Base-by-base conservation (phyloP, 2,113 vertebrate species). In the Todiramphus chloris region DNA sequence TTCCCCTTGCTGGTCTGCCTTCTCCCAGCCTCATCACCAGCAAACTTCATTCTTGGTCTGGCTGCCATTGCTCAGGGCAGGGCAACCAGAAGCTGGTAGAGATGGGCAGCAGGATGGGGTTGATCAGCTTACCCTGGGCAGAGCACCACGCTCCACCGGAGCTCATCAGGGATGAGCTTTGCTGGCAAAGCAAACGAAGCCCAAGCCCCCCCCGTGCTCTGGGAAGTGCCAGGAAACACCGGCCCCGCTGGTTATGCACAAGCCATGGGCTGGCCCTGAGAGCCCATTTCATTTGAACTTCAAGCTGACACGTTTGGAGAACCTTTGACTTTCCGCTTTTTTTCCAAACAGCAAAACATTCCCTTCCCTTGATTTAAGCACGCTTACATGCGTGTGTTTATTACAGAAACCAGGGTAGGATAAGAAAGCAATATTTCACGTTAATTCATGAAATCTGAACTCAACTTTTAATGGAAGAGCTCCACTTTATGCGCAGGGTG, bases 361-460 rank as follows among this genome's bases (percentile, higher is more conserved):
- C 84, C 78, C 93, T 79, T 37, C 8, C 74, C 56, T 0, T 93
- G 91, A 93, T 92, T 95, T 76, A 94, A 93, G 89, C 87, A 50
- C 2, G 16, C 66, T 94, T 94, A 81, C 97, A 95, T 0, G 68
- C 16, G 56, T 62, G 80, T 50, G 94, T 79, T 95, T 74, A 91
- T 95, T 95, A 92, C 90, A 93, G 89, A 95, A 91, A 94, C 76
- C 93, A 93, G 95, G 76, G 69, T 16, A 96, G 95, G 73, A 39
- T 53, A 85, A 92, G 96, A 94, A 96, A 93, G 93, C 93, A 86
- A 3, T 94, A 96, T 97, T 97, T 96, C 94, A 96, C 0, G 15
- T 59, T 94, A 92, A 91, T 97, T 96, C 95, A 79, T 91, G 96
- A 97, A 97, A 97, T 83, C 89, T 67, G 92, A 97, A 80, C 96